These are phyloP conservation scores for Diplosoma virens DNA, from an alignment of 23 tunicate genomes.

Conservation along the genomic window DNA sequence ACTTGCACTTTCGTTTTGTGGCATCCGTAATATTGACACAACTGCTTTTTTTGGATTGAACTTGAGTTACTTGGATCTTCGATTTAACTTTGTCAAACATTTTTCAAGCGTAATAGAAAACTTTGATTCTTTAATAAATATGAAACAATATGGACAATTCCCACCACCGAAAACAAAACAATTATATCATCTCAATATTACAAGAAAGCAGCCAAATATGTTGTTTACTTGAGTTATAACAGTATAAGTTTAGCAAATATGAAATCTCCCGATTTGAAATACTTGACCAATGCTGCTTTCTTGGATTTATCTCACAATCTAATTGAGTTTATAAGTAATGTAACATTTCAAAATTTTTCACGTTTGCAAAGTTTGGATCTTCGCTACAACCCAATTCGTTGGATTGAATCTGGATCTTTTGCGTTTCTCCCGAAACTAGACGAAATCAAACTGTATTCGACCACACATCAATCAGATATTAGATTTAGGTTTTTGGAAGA, in stretches of 20 bases:
- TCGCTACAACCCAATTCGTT: slow-evolving; percentile 27
- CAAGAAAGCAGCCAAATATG: no score
- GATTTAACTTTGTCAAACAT: no score
- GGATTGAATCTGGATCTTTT: neutral
- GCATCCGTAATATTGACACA: neutral
- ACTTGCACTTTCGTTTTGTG: neutral
- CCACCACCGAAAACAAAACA: no score
- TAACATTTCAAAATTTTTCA: neutral
- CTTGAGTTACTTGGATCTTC: neutral
- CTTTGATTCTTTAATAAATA: no score
- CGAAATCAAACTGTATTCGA: neutral
- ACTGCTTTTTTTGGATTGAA: neutral
- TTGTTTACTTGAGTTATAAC: neutral
- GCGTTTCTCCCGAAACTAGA: neutral
- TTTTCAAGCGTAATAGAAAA: no score
- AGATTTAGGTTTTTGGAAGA: neutral
- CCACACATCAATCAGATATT: neutral
- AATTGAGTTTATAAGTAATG: slow-evolving; percentile 1
- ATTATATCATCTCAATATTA: no score
- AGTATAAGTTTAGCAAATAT: neutral
- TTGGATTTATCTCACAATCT: slow-evolving; percentile 20
- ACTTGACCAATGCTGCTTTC: neutral
- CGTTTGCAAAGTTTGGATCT: neutral
- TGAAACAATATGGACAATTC: neutral
- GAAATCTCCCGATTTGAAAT: neutral